Conservation (phyloP, 2,797 vertebrate genomes). For the Tauraco hartlaubi region DNA sequence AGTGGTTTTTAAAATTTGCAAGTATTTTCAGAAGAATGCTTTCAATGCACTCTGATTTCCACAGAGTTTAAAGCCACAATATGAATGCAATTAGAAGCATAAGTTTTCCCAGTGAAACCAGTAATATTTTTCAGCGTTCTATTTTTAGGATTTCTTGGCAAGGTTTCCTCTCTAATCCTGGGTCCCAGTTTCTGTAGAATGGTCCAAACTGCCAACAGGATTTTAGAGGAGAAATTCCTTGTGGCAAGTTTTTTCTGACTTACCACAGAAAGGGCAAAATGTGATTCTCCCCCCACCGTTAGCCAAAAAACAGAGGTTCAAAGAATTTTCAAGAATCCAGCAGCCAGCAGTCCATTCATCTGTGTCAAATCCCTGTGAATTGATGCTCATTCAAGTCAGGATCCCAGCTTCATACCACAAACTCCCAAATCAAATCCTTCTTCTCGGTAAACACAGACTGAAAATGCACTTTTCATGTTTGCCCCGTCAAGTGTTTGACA, state of each 20-base stretch:
- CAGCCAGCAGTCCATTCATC: neutral
- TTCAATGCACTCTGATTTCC: neutral
- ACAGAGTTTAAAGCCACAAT: neutral
- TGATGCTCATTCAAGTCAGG: neutral
- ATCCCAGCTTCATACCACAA: neutral
- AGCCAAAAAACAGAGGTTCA: neutral
- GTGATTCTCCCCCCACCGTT: neutral
- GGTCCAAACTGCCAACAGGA: neutral
- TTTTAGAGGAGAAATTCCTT: neutral
- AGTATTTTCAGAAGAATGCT: neutral
- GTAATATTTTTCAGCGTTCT: constrained; percentile 11
- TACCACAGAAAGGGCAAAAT: constrained; percentile 6
- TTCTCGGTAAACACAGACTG: neutral
- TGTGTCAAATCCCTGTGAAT: neutral
- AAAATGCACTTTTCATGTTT: neutral
- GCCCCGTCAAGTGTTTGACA: neutral
- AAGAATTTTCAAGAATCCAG: constrained; percentile 1
- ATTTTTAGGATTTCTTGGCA: constrained; percentile 12
- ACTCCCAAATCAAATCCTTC: neutral
- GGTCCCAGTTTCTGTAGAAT: neutral
- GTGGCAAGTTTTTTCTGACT: neutral
- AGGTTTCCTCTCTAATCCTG: neutral
- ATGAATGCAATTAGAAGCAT: neutral
- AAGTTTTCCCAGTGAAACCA: neutral
- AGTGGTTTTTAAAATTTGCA: neutral